phyloP scores from a whole-genome alignment of 2,113 vertebrate species.

The Amphiprion percula region DNA sequence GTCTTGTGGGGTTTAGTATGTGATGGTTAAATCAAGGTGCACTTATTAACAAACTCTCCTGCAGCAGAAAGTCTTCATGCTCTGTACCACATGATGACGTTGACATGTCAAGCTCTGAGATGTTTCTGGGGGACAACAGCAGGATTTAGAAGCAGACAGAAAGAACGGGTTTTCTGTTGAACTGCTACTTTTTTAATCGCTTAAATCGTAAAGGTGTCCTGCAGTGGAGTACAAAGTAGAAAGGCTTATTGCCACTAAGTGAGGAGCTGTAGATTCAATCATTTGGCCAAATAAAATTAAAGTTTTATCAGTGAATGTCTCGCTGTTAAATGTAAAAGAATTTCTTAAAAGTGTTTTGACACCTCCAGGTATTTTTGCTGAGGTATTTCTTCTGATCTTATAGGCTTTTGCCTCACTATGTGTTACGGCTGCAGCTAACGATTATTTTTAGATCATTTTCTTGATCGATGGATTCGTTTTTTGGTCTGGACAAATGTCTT shows the following conservation, averaged over 20 bases:
- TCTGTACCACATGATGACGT: not conserved
- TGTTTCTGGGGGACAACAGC: not conserved
- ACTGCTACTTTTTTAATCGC: not conserved
- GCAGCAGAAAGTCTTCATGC: not conserved
- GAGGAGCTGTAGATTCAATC: no score
- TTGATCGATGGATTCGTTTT: no score
- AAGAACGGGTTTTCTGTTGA: no score
- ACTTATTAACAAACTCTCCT: not conserved
- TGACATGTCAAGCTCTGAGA: not conserved
- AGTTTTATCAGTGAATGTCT: not conserved
- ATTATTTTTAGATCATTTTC: no score
- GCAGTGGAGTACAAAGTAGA: not conserved
- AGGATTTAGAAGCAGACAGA: not conserved
- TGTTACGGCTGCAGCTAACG: not conserved
- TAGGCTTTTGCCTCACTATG: not conserved
- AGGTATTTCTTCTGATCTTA: not conserved
- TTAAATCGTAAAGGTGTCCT: not conserved
- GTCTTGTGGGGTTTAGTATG: not conserved
- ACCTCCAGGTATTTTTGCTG: no score
- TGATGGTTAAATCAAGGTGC: not conserved
- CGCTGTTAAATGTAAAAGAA: not conserved
- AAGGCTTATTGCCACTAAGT: no score
- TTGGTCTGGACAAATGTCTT: no score
- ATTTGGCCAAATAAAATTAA: not conserved
- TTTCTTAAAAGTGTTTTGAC: not conserved